Conservation (phyloP, 2,888 invertebrate species). For the Alcis repandata region DNA sequence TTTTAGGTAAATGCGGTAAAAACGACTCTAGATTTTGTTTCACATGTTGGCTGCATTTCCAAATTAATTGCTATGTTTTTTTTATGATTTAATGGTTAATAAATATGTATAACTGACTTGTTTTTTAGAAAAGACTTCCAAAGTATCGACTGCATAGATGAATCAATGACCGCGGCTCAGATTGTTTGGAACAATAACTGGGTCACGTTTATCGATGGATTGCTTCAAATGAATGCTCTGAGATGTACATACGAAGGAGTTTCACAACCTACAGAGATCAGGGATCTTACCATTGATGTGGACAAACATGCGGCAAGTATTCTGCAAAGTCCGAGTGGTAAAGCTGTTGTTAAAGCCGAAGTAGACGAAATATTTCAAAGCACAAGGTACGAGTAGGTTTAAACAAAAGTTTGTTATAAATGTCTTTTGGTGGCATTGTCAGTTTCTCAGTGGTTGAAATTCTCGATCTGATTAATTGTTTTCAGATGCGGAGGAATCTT, state of each 20-base stretch:
- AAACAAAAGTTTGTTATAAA: too few relatives aligned
- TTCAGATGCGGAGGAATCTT: slow-evolving; percentile 66
- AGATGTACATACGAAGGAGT: slow-evolving; percentile 86
- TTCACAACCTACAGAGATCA: slow-evolving; percentile 85
- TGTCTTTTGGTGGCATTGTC: not conserved
- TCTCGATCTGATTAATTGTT: not conserved
- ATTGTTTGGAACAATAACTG: slow-evolving; percentile 91
- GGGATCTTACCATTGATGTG: slow-evolving; percentile 57
- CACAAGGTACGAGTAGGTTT: not conserved
- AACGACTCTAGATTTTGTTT: too few relatives aligned
- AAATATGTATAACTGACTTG: not conserved
- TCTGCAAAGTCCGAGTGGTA: slow-evolving; percentile 26
- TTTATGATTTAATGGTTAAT: too few relatives aligned
- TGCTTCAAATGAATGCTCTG: slow-evolving; percentile 92
- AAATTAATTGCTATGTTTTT: too few relatives aligned
- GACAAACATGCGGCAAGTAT: slow-evolving; percentile 35
- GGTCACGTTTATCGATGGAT: slow-evolving; percentile 93
- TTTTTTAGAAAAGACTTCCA: slow-evolving; percentile 61
- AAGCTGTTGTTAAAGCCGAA: slow-evolving; percentile 46
- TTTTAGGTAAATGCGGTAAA: slow-evolving; percentile 61
- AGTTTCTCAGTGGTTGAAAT: not conserved
- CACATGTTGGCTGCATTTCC: too few relatives aligned
- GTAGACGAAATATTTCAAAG: slow-evolving; percentile 39
- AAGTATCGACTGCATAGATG: slow-evolving; percentile 57
- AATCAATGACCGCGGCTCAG: slow-evolving; percentile 61